Evolutionary conservation across 1,140 invertebrate species (phyloP).

Genomic region (Caenorhabditis tropicalis): DNA sequence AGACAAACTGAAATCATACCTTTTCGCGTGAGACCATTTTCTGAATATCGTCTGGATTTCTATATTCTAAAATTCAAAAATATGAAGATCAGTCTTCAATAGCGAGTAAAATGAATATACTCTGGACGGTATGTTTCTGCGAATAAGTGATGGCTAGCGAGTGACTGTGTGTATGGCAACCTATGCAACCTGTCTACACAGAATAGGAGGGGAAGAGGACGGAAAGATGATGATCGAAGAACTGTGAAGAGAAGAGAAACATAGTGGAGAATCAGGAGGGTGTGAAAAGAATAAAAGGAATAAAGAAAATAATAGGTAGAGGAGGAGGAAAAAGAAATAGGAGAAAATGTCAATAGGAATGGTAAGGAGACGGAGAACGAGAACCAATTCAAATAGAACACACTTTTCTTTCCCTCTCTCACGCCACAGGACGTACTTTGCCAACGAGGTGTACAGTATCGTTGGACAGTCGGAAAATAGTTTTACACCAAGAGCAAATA

Average conservation of each 20-base stretch:
- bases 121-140: not conserved
- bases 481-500: not conserved
- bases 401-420: not conserved
- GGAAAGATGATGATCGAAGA: conserved; percentile 2
- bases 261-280: not conserved
- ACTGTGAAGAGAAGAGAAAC: not conserved
- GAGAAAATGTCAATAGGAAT: conserved; percentile 31
- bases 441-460: conserved; percentile 23
- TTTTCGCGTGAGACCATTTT: no score
- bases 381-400: conserved; percentile 17
- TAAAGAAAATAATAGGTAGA: not conserved
- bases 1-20: no score
- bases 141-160: not conserved
- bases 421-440: not conserved
- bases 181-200: not conserved
- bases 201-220: not conserved
- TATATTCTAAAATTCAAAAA: not conserved
- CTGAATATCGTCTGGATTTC: not conserved
- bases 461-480: not conserved
- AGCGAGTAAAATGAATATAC: not conserved
- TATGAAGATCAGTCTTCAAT: not conserved
- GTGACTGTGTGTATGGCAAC: not conserved
- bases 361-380: not conserved
- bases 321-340: not conserved
- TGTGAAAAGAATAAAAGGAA: not conserved